Base-by-base conservation (phyloP, 1,140 invertebrate species). In the Pemphigus obesinymphae region DNA sequence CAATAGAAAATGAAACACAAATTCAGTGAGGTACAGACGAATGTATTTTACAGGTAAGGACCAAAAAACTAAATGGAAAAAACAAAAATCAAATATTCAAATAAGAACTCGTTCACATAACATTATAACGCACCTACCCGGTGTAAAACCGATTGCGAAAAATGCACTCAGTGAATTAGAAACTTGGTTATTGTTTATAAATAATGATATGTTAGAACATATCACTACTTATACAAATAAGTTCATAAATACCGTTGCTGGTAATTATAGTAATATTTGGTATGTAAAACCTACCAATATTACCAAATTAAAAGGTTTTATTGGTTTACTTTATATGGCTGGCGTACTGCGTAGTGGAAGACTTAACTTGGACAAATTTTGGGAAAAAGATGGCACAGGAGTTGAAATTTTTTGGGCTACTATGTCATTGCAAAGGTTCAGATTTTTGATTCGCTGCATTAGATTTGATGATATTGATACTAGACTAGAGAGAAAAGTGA, bases 391-490 rank as follows among this genome's bases (percentile, higher is more conserved):
- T 31, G 58, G 58, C 6, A 61, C 26, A 61, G 58, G 58, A 1
- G 23, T 61, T 8, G 58, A 61, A 29, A 61, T 61, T 29, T 61
- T 61, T 61, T 61, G 58, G 58, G 72, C 84, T 45, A 83, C 75
- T 26, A 87, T 87, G 86, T 84, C 82, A 61, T 29, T 61, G 34
- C 82, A 85, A 40, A 72, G 87, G 50, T 87, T 87, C 83, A 53
- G 83, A 55, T 87, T 86, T 83, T 70, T 88, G 20, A 31, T 85
- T 37, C 45, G 83, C 23, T 86, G 84, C 82, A 75, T 88, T 15
- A 82, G 86, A 40, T 86, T 87, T 82, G 85, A 87, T 82, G 84
- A 86, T 85, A 84, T 83, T 29, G 53, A 55, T 81, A 85, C 85
- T 29, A 83, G 10, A 85, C 85, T 53, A 85, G 84, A 84, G 83